These are phyloP conservation scores for Anadara kagoshimensis DNA, from an alignment of 1,140 invertebrate species.

Conservation along the genomic window DNA sequence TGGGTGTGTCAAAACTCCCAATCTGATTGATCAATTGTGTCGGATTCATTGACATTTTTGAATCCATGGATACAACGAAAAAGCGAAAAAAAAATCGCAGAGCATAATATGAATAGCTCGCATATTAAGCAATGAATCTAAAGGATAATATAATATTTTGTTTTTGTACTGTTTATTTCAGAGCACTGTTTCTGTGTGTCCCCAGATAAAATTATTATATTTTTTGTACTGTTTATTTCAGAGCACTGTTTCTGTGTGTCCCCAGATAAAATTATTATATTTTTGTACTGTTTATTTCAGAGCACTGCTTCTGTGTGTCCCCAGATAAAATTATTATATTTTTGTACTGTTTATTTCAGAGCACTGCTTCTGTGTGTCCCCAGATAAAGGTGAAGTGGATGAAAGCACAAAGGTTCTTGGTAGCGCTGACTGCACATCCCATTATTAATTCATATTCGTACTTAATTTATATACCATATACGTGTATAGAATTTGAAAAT, in stretches of 20 bases:
- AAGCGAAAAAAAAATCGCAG: too few relatives aligned
- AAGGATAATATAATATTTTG: too few relatives aligned
- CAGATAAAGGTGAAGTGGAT: constrained; percentile 21
- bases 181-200: constrained; percentile 53
- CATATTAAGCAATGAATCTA: too few relatives aligned
- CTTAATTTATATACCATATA: too few relatives aligned
- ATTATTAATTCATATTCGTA: too few relatives aligned
- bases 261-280: too few relatives aligned
- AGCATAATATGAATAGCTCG: too few relatives aligned
- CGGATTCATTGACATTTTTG: too few relatives aligned
- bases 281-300: constrained; percentile 37
- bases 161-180: constrained; percentile 14
- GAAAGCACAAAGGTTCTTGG: constrained; percentile 41
- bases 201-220: constrained; percentile 5
- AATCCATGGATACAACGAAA: too few relatives aligned
- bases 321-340: constrained; percentile 4
- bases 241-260: constrained; percentile 52
- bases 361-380: constrained; percentile 51
- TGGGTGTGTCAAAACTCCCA: too few relatives aligned
- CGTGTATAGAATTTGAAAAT: too few relatives aligned
- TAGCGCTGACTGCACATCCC: constrained; percentile 10
- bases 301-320: constrained; percentile 51
- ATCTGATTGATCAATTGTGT: too few relatives aligned
- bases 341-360: constrained; percentile 22
- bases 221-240: constrained; percentile 34